Conservation (phyloP, 2,113 vertebrate species). For the Poeciliopsis occidentalis region DNA sequence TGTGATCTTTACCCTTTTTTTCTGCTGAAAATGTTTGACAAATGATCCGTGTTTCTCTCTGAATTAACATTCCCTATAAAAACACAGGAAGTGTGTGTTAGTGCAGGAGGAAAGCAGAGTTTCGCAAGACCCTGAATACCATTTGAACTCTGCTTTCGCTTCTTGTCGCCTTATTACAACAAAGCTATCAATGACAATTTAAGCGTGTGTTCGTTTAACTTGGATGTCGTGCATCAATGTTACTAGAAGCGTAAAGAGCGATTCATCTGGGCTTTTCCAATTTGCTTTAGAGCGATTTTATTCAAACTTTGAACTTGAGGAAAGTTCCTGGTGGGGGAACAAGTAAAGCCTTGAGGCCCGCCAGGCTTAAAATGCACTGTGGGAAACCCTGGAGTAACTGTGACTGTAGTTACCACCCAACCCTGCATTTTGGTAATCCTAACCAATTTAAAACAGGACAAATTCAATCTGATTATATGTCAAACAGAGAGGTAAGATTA, state of each 20-base stretch:
- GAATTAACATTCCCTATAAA: background rate
- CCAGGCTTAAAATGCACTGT: too few relatives aligned
- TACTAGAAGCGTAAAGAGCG: background rate
- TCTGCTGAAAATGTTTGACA: background rate
- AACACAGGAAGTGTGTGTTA: background rate
- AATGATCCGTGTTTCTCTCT: background rate
- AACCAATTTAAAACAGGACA: background rate
- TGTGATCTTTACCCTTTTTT: background rate
- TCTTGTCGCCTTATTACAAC: too few relatives aligned
- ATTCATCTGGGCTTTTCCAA: background rate
- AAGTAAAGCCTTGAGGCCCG: too few relatives aligned
- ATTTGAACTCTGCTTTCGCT: too few relatives aligned
- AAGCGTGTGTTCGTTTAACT: background rate
- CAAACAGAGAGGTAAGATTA: background rate
- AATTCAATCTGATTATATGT: background rate
- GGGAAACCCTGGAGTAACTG: too few relatives aligned
- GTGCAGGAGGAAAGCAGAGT: too few relatives aligned
- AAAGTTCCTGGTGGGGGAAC: too few relatives aligned
- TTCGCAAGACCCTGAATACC: too few relatives aligned
- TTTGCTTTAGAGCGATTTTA: background rate
- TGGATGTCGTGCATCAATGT: background rate
- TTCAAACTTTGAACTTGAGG: background rate
- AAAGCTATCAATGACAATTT: too few relatives aligned
- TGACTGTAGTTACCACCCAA: too few relatives aligned
- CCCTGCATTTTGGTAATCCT: background rate